Evolutionary conservation across 2,797 vertebrate species (phyloP), one percentile per base, ranked within the genome.

Genomic region (Helarctos malayanus): DNA sequence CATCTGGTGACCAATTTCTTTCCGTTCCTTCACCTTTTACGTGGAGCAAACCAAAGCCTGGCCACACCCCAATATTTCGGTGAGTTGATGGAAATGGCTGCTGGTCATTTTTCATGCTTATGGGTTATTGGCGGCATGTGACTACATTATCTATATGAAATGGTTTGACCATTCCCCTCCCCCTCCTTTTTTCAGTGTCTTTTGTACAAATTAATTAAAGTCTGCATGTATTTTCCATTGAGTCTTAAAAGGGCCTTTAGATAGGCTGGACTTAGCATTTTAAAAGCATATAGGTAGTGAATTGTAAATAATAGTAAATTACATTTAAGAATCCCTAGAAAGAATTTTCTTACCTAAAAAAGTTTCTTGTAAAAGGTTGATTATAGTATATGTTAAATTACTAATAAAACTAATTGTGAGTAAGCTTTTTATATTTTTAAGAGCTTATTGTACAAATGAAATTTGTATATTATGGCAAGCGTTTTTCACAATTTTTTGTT

Each of bases 31-130:
- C 99, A 52, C 99, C 99, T 98, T 99, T 99, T 99, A 99, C 99
- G 59, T 99, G 99, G 99, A 99, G 99, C 99, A 99, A 99, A 99
- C 99, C 99, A 98, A 99, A 99, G 98, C 99, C 99, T 94, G 99
- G 99, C 95, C 99, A 99, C 92, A 99, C 99, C 69, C 99, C 99
- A 88, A 99, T 99, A 98, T 99, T 99, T 99, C 99, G 99, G 99
- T 99, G 99, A 99, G 98, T 98, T 81, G 69, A 68, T 82, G 14
- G 71, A 93, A 96, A 93, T 84, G n/a, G 18, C 65, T 97, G 18
- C 81, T 83, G 68, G 83, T 90, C 35, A 32, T 92, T 95, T 96
- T 94, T 93, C 27, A 82, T 95, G 61, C 71, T 93, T 97, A 65
- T 41, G 35, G 15, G 19, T 96, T 90, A 75, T 85, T 91, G 27